A percentile compares a stretch with the other conserved stretches of the same genome.
Evolutionary conservation across 2,888 invertebrate genomes (phyloP).

Genomic region (Scaptomyza flava): DNA sequence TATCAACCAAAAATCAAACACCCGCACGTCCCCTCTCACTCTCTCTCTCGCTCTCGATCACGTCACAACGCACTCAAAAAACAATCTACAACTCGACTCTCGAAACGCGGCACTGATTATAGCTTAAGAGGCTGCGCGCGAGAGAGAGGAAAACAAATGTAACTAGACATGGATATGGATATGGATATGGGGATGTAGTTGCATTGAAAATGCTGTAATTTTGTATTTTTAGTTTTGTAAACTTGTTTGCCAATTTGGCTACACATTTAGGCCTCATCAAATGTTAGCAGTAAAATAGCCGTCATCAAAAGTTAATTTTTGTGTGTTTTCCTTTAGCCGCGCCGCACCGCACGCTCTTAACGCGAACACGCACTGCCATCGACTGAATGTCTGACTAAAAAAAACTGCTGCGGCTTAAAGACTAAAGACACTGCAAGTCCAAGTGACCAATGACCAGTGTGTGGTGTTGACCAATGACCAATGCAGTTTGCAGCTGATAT

Average conservation of each 20-base stretch:
- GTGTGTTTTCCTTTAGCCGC: slow-evolving; percentile 18
- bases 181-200: slow-evolving; percentile 28
- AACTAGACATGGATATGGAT: background rate
- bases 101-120: slow-evolving; percentile 36
- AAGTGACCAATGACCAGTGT: slow-evolving; percentile 30
- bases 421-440: background rate
- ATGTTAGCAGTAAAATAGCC: slow-evolving; percentile 17
- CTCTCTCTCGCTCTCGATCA: background rate
- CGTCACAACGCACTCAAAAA: slow-evolving; percentile 36
- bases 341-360: slow-evolving; percentile 50
- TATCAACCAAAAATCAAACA: slow-evolving; percentile 38
- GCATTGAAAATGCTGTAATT: slow-evolving; percentile 56
- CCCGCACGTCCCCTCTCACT: background rate
- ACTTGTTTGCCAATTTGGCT: slow-evolving; percentile 68
- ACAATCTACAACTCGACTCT: slow-evolving; percentile 13
- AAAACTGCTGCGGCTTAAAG: background rate
- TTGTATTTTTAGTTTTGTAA: slow-evolving; percentile 22
- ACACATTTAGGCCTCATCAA: slow-evolving; percentile 40
- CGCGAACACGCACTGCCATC: slow-evolving; percentile 48
- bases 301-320: slow-evolving; percentile 14
- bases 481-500: slow-evolving; percentile 47
- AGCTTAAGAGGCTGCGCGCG: slow-evolving; percentile 3
- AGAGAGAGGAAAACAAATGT: slow-evolving; percentile 1
- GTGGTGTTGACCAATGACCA: slow-evolving; percentile 47
- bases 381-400: slow-evolving; percentile 20